Evolutionary conservation across 2,797 vertebrate genomes (phyloP), one percentile per base, ranked within the genome.

Genomic region (Dryobates pubescens): DNA sequence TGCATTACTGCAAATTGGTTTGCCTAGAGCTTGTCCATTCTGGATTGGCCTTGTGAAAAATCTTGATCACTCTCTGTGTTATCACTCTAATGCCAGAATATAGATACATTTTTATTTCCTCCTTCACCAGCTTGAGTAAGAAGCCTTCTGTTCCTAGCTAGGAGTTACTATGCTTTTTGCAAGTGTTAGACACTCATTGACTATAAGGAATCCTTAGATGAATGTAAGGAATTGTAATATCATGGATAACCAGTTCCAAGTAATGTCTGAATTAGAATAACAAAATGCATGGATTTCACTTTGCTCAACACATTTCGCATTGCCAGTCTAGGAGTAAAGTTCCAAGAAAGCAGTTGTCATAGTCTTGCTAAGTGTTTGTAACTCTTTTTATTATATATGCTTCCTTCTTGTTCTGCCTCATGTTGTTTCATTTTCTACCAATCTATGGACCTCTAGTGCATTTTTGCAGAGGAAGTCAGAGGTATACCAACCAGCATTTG

Each of bases 401-500:
- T 94, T 68, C 57, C 49, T 83, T 57, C 64, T 63, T 63, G 38
- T 58, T 92, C 54, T 69, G 54, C 32, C 7, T 2, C 49, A 43
- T 75, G 56, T 29, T 86, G 54, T 26, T 92, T 90, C 82, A 47
- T 57, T 73, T 75, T 56, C 75, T 94, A 36, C 24, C 30, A 41
- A 32, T 54, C 67, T 61, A 67, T 68, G 56, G 57, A 43, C 32
- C 88, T 59, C 62, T 32, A 14, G 76, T 72, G 87, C 57, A 41
- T 81, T 81, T 67, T 80, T 89, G 59, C 84, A 89, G 72, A 79
- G 34, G 38, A 78, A 89, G 16, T 58, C 65, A 54, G 69, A 57
- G 83, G 56, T 27, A 68, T 30, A 56, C 16, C 67, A 77, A 32
- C 41, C 92, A 89, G 36, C 59, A 77, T 87, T 87, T 94, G 47